Evolutionary conservation across 1,140 invertebrate species (phyloP), one percentile per base, ranked within the genome.

Genomic region (Drosophila truncata): DNA sequence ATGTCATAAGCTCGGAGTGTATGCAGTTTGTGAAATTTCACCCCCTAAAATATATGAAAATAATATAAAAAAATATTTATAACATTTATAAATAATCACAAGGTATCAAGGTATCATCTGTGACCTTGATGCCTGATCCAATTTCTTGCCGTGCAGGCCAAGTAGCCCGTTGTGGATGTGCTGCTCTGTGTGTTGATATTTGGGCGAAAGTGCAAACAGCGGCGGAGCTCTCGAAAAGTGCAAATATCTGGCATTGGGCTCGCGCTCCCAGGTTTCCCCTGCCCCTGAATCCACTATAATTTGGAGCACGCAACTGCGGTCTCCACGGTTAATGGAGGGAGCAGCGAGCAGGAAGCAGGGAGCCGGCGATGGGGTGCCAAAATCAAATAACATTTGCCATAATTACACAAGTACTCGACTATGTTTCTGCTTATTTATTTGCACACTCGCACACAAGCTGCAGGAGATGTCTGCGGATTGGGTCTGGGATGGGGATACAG

Each of bases 391-490:
- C 76, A 78, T 79, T 79, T 79, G 58, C 65, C 60, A 62, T 79
- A 79, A 79, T 79, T 79, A 79, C 76, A 79, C 76, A 79, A 79
- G 66, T 72, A 72, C 76, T 78, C 76, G 69, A 78, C 76, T 79
- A 78, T 71, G 63, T 78, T 78, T 63, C 63, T 59, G 76, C 62
- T 76, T 78, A 78, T 78, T 78, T 78, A 78, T 69, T 62, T 70
- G 67, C 37, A 39, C 63, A 60, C 54, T 49, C 20, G 44, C 61
- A 65, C 39, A 42, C n/a, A 20, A 18, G 39, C 54, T 50, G 46
- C 69, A 33, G 69, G 50, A 52, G 50, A 58, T 57, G 50, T 69
- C 41, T 67, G 35, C 25, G 25, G 67, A 71, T 70, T 42, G 18
- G 39, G 49, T 29, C 16, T 55, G 66, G 66, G 63, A 18, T 27